These are phyloP conservation scores for Pyralis farinalis DNA, from an alignment of 2,888 invertebrate genomes.

Conservation along the genomic window DNA sequence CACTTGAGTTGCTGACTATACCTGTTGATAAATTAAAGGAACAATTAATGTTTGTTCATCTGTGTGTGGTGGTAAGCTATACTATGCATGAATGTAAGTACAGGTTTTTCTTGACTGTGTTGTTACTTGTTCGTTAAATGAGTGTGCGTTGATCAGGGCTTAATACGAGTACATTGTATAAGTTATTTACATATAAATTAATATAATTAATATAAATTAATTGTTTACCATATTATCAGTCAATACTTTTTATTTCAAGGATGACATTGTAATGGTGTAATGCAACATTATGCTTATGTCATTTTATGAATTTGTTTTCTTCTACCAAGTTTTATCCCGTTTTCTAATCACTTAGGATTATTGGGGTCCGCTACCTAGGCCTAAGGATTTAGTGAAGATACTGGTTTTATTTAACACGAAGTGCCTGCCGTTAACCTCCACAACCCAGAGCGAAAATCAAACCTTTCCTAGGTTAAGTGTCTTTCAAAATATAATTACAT, in stretches of 20 bases:
- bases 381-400: too few species aligned
- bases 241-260: not conserved
- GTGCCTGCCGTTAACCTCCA: too few species aligned
- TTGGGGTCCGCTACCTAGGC: too few species aligned
- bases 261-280: not conserved
- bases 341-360: too few species aligned
- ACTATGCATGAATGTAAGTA: conserved; percentile 20
- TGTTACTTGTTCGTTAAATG: conserved; percentile 37
- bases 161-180: conserved; percentile 24
- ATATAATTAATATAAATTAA: too few species aligned
- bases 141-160: conserved; percentile 36
- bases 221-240: conserved; percentile 5
- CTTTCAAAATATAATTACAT: too few species aligned
- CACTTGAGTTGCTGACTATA: conserved; percentile 11
- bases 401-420: too few species aligned
- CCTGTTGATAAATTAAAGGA: conserved; percentile 18
- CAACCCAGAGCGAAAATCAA: too few species aligned
- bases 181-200: conserved; percentile 54
- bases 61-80: conserved; percentile 30
- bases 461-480: too few species aligned
- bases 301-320: too few species aligned
- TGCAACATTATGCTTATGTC: not conserved
- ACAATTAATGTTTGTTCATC: conserved; percentile 42
- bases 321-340: too few species aligned
- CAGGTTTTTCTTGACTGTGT: conserved; percentile 20